Conservation (phyloP, 2,113 vertebrate species). For the Delphinapterus leucas region DNA sequence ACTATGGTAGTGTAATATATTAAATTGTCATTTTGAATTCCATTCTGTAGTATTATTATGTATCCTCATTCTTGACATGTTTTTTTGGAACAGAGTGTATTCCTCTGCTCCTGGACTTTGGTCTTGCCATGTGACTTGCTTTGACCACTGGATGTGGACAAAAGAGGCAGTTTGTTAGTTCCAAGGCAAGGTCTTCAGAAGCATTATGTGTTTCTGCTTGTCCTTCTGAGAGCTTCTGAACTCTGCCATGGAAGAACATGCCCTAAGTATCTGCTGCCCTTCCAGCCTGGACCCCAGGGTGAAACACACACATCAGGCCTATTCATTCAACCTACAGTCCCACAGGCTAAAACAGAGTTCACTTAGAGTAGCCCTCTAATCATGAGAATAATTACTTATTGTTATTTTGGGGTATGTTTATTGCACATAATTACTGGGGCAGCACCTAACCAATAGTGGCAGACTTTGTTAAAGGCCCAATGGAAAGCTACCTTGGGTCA, state of each 20-base stretch:
- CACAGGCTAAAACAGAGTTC: neutral
- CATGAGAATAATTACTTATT: neutral
- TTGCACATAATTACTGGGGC: neutral
- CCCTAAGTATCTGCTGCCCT: neutral
- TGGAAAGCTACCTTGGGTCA: neutral
- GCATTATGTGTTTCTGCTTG: neutral
- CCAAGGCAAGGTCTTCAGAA: neutral
- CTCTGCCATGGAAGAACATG: neutral
- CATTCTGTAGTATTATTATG: neutral
- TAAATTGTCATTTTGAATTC: neutral
- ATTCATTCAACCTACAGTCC: neutral
- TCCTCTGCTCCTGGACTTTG: neutral
- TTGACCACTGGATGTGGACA: neutral
- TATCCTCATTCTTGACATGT: neutral
- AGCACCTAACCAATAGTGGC: neutral
- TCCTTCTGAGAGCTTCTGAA: neutral
- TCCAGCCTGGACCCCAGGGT: neutral
- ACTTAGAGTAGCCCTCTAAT: neutral
- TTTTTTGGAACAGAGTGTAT: neutral
- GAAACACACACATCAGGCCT: neutral
- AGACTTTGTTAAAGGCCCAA: neutral
- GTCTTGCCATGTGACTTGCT: neutral
- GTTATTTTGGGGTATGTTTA: neutral
- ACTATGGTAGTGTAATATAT: neutral
- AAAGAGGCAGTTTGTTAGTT: neutral